Base-by-base conservation (phyloP, 1,140 invertebrate genomes). In the Himalopsyche phryganea region DNA sequence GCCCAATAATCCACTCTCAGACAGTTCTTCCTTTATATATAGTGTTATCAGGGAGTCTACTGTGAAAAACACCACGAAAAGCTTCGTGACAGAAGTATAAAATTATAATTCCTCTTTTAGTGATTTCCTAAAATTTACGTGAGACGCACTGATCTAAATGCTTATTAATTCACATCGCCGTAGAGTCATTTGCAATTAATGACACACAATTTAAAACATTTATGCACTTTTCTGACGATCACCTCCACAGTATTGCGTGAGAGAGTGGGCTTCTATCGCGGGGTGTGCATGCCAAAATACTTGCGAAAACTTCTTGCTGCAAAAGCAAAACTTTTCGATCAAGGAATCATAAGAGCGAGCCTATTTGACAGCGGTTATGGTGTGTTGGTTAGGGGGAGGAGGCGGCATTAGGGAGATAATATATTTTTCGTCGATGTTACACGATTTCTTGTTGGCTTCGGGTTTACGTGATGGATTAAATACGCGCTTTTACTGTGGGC, bases 401-500 rank as follows among this genome's bases (percentile, higher is more conserved):
- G 28, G 15, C 33, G 52, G 38, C 11, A 40, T 50, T n/a, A 28
- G 35, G 49, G 47, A 47, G 51, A 40, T 71, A 77, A 78, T 78
- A 78, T 74, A 78, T 78, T 78, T 78, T 77, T 78, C 76, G 76
- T 78, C 77, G 75, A 63, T 63, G 57, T 63, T 56, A 63, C 76
- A 76, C 76, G 76, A 76, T 78, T 78, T 78, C 75, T 75, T 74
- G 76, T 71, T 71, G 74, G 71, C 71, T 73, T 70, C 71, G 68
- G 72, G 76, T 50, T 61, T 78, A 77, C 76, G 76, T 78, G 76
- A 78, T 75, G 74, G 76, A 78, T 78, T 78, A 78, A 76, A 72
- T 69, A 28, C 49, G 61, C 48, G 18, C 50, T 40, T 28, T 28
- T 28, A 28, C 23, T 42, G 11, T 17, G 15, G 11, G 42, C 46